phyloP scores from a whole-genome alignment of 1,140 invertebrate genomes.

The Agraylea sexmaculata region DNA sequence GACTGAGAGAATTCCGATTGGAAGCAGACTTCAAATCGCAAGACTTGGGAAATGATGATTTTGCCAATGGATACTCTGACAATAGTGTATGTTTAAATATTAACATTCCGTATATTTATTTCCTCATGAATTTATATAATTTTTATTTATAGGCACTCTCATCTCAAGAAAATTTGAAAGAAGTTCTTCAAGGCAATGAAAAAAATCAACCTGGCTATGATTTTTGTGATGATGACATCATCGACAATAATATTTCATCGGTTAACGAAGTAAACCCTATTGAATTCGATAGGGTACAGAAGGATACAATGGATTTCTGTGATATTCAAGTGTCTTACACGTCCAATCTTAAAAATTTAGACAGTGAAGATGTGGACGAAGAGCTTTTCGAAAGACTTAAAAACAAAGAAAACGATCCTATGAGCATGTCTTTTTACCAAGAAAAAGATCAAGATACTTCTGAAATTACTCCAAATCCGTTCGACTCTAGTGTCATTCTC shows the following conservation, averaged over 20 bases:
- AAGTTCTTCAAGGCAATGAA: constrained; percentile 19
- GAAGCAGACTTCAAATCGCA: constrained; percentile 46
- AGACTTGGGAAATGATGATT: constrained; percentile 42
- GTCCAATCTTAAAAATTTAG: constrained; percentile 30
- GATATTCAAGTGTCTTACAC: constrained; percentile 32
- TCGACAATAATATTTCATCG: background rate
- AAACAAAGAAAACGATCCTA: constrained; percentile 47
- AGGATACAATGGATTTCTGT: constrained; percentile 40
- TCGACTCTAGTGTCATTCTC: constrained; percentile 53
- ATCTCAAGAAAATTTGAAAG: constrained; percentile 21
- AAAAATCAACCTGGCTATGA: constrained; percentile 12
- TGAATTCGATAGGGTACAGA: constrained; percentile 40
- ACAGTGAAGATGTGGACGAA: constrained; percentile 30
- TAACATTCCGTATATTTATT: no score
- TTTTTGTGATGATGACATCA: constrained; percentile 13
- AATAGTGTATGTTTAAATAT: constrained; percentile 23
- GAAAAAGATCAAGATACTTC: constrained; percentile 48
- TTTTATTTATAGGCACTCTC: constrained; percentile 17
- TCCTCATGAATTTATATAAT: no score
- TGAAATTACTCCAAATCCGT: constrained; percentile 32
- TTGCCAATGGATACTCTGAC: constrained; percentile 38
- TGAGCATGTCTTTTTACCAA: constrained; percentile 58
- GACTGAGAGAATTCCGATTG: constrained; percentile 47
- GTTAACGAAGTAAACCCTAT: constrained; percentile 17
- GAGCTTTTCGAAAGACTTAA: constrained; percentile 38